These are phyloP conservation scores for Palaemon carinicauda DNA, from an alignment of 1,140 invertebrate genomes.

Conservation along the genomic window DNA sequence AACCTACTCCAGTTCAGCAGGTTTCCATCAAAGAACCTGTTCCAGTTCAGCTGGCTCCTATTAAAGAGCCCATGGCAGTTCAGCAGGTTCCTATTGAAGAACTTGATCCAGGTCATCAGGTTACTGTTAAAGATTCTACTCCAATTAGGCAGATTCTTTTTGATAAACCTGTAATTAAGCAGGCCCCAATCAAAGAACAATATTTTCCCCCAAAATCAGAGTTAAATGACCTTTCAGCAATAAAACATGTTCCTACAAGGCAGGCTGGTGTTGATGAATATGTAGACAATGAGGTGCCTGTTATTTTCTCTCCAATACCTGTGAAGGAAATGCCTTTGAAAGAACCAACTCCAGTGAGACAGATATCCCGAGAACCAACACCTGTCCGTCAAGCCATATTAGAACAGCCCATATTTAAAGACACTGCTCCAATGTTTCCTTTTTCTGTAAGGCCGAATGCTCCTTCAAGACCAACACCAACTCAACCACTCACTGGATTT, in stretches of 20 bases:
- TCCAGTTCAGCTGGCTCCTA: neutral
- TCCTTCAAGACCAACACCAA: too few species aligned
- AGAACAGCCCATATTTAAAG: neutral
- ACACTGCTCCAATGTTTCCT: neutral
- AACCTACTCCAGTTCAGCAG: neutral
- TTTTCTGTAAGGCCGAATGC: neutral
- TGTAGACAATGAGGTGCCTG: neutral
- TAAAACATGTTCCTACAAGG: too few species aligned
- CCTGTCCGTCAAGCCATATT: neutral
- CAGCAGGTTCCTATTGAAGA: neutral
- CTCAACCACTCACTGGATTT: too few species aligned
- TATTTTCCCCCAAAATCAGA: too few species aligned
- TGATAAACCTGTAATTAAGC: neutral
- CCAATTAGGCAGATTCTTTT: neutral
- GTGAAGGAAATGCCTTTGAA: neutral
- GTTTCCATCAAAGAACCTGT: neutral
- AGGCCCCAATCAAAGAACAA: neutral
- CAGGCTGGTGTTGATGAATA: neutral
- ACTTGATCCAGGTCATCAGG: neutral
- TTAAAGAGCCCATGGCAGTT: neutral
- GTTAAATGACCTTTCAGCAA: too few species aligned
- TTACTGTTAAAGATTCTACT: neutral
- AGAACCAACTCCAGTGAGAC: neutral
- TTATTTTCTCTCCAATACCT: neutral
- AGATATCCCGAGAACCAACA: constrained; percentile 2